These are phyloP conservation scores for Hypomecis punctinalis DNA, from an alignment of 2,888 invertebrate genomes.

Conservation along the genomic window DNA sequence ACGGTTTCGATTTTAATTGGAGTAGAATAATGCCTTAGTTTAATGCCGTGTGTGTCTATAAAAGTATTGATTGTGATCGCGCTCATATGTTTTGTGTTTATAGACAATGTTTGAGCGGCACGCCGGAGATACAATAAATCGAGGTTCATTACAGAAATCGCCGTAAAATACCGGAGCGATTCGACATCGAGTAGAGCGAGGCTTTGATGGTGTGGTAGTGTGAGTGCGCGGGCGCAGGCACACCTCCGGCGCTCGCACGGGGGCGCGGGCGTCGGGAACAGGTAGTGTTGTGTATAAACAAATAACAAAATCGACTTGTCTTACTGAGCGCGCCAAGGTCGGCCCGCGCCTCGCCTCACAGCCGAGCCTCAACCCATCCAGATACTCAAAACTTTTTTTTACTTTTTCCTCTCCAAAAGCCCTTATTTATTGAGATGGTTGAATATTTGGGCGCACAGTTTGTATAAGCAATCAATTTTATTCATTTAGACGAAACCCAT, in stretches of 20 bases:
- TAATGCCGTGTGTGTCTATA: slow-evolving; percentile 59
- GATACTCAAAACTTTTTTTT: slow-evolving; percentile 60
- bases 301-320: slow-evolving; percentile 84
- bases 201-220: slow-evolving; percentile 43
- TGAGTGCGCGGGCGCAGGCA: slow-evolving; percentile 45
- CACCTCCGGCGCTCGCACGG: slow-evolving; percentile 46
- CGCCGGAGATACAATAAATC: slow-evolving; percentile 75
- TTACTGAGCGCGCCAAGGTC: slow-evolving; percentile 80
- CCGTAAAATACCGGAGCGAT: slow-evolving; percentile 79
- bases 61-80: slow-evolving; percentile 67
- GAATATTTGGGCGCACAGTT: slow-evolving; percentile 84
- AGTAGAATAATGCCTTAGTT: slow-evolving; percentile 55
- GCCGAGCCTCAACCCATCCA: slow-evolving; percentile 59
- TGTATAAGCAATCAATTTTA: slow-evolving; percentile 85
- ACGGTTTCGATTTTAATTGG: slow-evolving; percentile 69
- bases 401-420: slow-evolving; percentile 73
- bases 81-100: slow-evolving; percentile 71
- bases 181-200: slow-evolving; percentile 64
- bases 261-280: slow-evolving; percentile 60
- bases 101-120: slow-evolving; percentile 70
- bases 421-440: slow-evolving; percentile 83
- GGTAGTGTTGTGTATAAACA: slow-evolving; percentile 84
- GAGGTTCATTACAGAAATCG: slow-evolving; percentile 81
- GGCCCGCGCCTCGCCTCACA: slow-evolving; percentile 57
- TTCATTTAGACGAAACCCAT: slow-evolving; percentile 82